Conservation (phyloP, 92 coral and sea anemone genomes). For the Zoanthus sansibaricus region DNA sequence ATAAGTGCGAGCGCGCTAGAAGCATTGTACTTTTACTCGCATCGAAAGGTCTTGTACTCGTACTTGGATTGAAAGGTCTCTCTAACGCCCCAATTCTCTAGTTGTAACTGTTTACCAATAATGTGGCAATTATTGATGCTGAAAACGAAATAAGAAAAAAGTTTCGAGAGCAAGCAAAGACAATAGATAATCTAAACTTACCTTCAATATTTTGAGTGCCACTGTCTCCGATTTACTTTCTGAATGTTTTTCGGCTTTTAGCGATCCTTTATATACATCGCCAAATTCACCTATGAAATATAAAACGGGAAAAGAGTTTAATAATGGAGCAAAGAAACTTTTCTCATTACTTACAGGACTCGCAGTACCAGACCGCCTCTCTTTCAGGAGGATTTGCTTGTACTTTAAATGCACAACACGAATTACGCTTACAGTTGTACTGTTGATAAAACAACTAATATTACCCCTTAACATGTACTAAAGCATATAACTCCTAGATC, state of each 20-base stretch:
- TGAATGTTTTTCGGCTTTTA: conserved; percentile 17
- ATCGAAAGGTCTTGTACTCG: background rate
- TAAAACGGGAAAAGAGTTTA: background rate
- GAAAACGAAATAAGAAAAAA: background rate
- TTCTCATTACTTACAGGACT: no score
- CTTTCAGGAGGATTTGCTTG: no score
- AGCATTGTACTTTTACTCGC: no score
- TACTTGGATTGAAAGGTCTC: background rate
- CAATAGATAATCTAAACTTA: background rate
- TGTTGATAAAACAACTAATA: no score
- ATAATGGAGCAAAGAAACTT: background rate
- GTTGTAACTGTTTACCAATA: background rate
- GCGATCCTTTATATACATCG: conserved; percentile 84
- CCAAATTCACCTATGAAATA: conserved; percentile 88
- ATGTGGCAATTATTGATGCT: background rate
- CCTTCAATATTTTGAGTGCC: conserved; percentile 1
- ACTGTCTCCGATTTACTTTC: background rate
- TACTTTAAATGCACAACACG: no score
- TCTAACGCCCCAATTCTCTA: background rate
- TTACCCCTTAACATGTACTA: no score
- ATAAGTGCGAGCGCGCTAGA: no score
- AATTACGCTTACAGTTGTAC: no score
- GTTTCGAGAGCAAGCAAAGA: background rate
- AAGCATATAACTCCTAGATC: no score
- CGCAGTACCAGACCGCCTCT: no score